These are phyloP conservation scores for Pantala flavescens DNA, from an alignment of 1,140 invertebrate species.

Conservation along the genomic window DNA sequence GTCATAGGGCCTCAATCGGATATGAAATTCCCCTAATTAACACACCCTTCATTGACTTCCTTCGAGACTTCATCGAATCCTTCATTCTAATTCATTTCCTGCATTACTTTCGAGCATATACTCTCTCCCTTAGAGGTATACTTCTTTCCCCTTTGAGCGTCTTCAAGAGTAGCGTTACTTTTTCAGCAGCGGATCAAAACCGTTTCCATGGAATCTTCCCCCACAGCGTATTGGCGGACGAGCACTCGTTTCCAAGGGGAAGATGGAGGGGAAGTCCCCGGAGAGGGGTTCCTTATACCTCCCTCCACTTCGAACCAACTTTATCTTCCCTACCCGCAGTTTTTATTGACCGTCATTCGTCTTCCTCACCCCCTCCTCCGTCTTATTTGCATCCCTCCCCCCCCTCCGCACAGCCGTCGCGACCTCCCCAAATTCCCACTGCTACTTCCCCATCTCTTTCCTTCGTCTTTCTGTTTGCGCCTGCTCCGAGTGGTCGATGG, in stretches of 20 bases:
- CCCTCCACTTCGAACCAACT: neutral
- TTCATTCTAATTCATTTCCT: too few species aligned
- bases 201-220: neutral
- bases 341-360: slow-evolving; percentile 6
- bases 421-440: neutral
- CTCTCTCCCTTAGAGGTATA: too few species aligned
- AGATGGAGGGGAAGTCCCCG: neutral
- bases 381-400: slow-evolving; percentile 4
- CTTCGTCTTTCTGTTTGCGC: slow-evolving; percentile 4
- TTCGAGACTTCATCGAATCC: too few species aligned
- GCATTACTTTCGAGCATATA: too few species aligned
- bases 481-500: neutral
- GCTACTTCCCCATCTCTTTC: neutral
- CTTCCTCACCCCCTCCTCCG: neutral
- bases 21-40: too few species aligned
- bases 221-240: neutral
- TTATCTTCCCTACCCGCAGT: slow-evolving; percentile 3
- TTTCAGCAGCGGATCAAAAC: neutral
- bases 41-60: too few species aligned
- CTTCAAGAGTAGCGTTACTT: too few species aligned
- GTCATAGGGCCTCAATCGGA: too few species aligned
- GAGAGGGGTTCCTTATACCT: neutral
- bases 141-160: too few species aligned
- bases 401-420: neutral
- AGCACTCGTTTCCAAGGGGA: neutral